phyloP scores from a whole-genome alignment of 1,140 invertebrate species.

The Bombus terrestris region DNA sequence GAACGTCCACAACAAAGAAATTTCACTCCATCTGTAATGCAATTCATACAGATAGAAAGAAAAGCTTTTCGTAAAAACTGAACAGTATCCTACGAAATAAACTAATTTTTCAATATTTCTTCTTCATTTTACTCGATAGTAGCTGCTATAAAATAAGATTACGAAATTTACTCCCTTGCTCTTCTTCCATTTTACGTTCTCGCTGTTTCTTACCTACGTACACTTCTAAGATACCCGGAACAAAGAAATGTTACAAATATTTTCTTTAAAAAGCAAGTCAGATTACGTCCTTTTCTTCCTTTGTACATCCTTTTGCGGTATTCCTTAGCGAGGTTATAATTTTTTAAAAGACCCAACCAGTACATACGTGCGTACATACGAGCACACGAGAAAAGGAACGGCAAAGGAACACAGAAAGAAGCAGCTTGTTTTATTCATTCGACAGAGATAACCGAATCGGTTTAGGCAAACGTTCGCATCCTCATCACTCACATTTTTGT shows the following conservation, averaged over 20 bases:
- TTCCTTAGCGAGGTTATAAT: not conserved
- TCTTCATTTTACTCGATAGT: no score
- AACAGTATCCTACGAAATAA: no score
- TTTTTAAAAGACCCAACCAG: not conserved
- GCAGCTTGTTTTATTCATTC: constrained; percentile 41
- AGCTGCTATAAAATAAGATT: no score
- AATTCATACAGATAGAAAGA: no score
- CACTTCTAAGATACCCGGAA: not conserved
- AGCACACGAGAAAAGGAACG: not conserved
- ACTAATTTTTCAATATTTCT: no score
- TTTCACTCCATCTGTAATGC: no score
- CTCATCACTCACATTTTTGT: not conserved
- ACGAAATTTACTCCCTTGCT: not conserved
- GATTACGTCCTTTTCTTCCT: not conserved
- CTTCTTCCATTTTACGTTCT: not conserved
- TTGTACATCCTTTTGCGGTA: not conserved
- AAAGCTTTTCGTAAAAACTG: no score
- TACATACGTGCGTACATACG: no score
- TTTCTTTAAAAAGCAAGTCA: not conserved
- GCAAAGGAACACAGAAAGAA: not conserved
- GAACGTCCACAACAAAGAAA: no score
- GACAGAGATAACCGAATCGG: constrained; percentile 38
- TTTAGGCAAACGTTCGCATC: constrained; percentile 38
- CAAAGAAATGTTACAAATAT: not conserved
- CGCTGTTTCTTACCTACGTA: no score